phyloP scores from a whole-genome alignment of 2,797 vertebrate genomes.

The Lutjanus campechanus region DNA sequence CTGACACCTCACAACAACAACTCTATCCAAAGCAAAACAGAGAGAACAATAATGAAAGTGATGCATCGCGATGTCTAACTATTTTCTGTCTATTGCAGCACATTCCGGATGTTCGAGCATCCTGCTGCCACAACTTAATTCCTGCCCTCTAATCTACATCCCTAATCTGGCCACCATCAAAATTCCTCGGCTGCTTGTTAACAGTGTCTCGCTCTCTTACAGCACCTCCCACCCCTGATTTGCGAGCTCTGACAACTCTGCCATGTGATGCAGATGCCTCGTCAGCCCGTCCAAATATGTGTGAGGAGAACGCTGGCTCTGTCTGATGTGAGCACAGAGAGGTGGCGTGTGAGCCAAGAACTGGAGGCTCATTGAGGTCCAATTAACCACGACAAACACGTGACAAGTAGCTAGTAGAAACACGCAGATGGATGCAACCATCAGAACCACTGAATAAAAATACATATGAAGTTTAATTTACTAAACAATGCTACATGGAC shows the following conservation, averaged over 20 bases:
- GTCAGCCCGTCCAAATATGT: slow-evolving; percentile 36
- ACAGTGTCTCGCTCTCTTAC: slow-evolving; percentile 42
- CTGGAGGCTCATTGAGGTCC: slow-evolving; percentile 12
- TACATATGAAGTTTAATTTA: background rate
- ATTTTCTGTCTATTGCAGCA: slow-evolving; percentile 17
- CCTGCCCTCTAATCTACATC: slow-evolving; percentile 59
- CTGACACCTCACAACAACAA: slow-evolving; percentile 89
- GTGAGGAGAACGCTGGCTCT: slow-evolving; percentile 37
- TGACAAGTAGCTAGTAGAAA: slow-evolving; percentile 12
- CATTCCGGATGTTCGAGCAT: slow-evolving; percentile 56
- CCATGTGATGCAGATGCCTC: slow-evolving; percentile 52
- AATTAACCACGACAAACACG: background rate
- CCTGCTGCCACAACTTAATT: slow-evolving; percentile 53
- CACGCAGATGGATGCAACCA: background rate
- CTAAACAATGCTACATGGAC: background rate
- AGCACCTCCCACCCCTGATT: slow-evolving; percentile 44
- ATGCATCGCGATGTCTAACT: background rate
- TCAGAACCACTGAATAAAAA: background rate
- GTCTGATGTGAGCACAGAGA: slow-evolving; percentile 33
- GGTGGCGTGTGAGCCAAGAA: slow-evolving; percentile 10
- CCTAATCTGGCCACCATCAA: slow-evolving; percentile 59
- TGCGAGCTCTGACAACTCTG: slow-evolving; percentile 25
- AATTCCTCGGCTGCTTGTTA: slow-evolving; percentile 72
- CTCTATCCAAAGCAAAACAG: slow-evolving; percentile 79
- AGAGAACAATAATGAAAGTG: slow-evolving; percentile 55